Conservation (phyloP, 2,888 invertebrate genomes). For the Elysia crispata region DNA sequence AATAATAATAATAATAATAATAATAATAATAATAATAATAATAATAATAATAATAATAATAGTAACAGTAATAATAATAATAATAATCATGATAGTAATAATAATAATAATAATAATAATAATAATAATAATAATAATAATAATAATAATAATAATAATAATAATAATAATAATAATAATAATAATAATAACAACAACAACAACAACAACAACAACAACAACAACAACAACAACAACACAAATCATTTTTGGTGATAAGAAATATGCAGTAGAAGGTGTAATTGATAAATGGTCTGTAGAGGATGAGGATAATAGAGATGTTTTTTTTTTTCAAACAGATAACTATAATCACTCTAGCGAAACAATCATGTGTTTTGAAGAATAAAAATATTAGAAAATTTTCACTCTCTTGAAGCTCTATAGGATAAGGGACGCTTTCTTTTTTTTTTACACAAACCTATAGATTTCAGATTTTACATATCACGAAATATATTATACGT, state of each 20-base stretch:
- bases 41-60: background rate
- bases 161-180: too few relatives aligned
- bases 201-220: too few relatives aligned
- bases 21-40: background rate
- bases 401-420: too few relatives aligned
- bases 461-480: too few relatives aligned
- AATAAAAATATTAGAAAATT: too few relatives aligned
- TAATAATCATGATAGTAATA: too few relatives aligned
- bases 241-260: background rate
- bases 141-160: background rate
- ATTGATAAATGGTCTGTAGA: background rate
- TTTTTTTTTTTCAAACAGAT: background rate
- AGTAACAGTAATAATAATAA: too few relatives aligned
- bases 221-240: background rate
- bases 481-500: too few relatives aligned
- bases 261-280: background rate
- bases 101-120: slow-evolving; percentile 44
- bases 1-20: background rate
- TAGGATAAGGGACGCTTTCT: too few relatives aligned
- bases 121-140: slow-evolving; percentile 28
- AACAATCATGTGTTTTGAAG: too few relatives aligned
- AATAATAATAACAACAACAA: too few relatives aligned
- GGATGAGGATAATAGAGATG: background rate
- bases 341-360: background rate
- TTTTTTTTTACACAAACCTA: too few relatives aligned